Percentiles rank a stretch among this genome's conserved stretches.
These are phyloP conservation scores for Xestia rhomboidea DNA, from an alignment of 2,888 invertebrate species.

Conservation along the genomic window DNA sequence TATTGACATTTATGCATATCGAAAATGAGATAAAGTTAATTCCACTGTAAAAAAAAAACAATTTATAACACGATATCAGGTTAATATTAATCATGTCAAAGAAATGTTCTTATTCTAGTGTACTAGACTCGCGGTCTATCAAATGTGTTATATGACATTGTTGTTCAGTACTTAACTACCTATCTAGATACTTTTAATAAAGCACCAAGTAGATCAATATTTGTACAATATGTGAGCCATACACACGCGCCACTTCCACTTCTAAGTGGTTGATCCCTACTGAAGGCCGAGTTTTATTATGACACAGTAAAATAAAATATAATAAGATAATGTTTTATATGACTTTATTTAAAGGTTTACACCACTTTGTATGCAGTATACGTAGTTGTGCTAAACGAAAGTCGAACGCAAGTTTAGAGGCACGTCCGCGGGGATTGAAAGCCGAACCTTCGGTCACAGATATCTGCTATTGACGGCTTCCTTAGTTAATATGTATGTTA, in stretches of 20 bases:
- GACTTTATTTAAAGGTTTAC: conserved; percentile 17
- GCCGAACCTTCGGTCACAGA: conserved; percentile 51
- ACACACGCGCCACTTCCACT: conserved; percentile 17
- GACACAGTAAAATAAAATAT: conserved; percentile 15
- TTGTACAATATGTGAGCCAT: conserved; percentile 14
- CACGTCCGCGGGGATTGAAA: conserved; percentile 46
- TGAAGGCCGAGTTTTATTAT: conserved; percentile 38
- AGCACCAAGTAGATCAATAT: neutral
- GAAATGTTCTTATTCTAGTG: neutral
- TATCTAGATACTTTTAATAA: neutral
- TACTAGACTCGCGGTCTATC: neutral
- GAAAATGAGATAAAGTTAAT: neutral
- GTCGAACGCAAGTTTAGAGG: conserved; percentile 46
- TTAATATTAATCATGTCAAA: neutral
- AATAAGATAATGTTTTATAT: conserved; percentile 10
- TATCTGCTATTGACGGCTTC: conserved; percentile 64
- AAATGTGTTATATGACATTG: conserved; percentile 16
- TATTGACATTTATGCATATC: conserved; percentile 5
- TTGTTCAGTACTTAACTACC: neutral
- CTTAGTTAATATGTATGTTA: conserved; percentile 55
- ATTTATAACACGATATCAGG: neutral
- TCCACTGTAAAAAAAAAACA: neutral
- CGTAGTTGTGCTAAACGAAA: conserved; percentile 21
- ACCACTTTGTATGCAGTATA: conserved; percentile 24
- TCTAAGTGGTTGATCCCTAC: conserved; percentile 22